Percentiles rank a stretch among this genome's conserved stretches.
Evolutionary conservation across 37 sponge, comb jelly and placozoan genomes (phyloP).

Genomic region (Cladorhizidae sp.): DNA sequence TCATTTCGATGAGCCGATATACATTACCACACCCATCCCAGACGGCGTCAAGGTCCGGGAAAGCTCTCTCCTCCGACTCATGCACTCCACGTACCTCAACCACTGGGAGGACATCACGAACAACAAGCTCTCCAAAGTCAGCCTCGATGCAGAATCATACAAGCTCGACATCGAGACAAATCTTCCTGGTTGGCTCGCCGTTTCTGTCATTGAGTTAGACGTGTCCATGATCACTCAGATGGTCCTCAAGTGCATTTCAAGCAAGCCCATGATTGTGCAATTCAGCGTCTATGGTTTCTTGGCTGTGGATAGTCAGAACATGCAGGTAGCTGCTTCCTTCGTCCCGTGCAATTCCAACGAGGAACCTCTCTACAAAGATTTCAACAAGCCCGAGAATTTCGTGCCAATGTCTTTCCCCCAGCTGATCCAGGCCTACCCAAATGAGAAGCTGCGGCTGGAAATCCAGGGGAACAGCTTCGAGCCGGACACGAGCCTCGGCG

Average conservation of each 20-base stretch:
- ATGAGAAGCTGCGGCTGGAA: conserved; percentile 27
- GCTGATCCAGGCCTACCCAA: conserved; percentile 41
- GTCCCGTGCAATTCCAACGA: conserved; percentile 29
- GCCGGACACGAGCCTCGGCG: conserved; percentile 23
- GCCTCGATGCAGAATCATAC: background rate
- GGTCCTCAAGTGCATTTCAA: conserved; percentile 33
- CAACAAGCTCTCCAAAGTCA: conserved; percentile 3
- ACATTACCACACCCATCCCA: background rate
- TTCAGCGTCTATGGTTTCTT: conserved; percentile 12
- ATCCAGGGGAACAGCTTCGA: conserved; percentile 33
- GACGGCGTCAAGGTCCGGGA: background rate
- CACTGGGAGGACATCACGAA: conserved; percentile 65
- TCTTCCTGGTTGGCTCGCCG: conserved; percentile 36
- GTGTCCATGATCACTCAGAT: conserved; percentile 27
- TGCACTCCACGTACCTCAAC: conserved; percentile 57
- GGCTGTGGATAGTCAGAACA: conserved; percentile 13
- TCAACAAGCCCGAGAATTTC: conserved; percentile 24
- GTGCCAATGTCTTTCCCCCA: conserved; percentile 43
- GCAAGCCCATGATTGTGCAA: conserved; percentile 26
- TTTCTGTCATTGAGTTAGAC: conserved; percentile 33
- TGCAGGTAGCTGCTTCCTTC: conserved; percentile 43
- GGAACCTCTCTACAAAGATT: background rate
- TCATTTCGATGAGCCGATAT: conserved; percentile 30
- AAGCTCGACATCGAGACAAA: conserved; percentile 20
- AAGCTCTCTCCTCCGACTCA: conserved; percentile 5